Evolutionary conservation across 2,888 invertebrate genomes (phyloP).

Genomic region (Perizoma affinitatum): DNA sequence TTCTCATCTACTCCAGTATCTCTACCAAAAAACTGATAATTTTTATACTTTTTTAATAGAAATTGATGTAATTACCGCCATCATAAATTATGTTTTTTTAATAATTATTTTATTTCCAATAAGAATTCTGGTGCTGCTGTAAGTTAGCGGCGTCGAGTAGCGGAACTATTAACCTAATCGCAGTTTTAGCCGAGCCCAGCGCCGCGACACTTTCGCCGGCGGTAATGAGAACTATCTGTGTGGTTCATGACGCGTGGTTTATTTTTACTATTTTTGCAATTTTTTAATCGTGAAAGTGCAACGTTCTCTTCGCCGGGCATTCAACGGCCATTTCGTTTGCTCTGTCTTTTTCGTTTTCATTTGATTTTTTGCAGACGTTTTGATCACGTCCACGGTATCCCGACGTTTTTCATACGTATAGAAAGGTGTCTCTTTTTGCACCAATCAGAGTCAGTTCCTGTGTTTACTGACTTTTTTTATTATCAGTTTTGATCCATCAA

Average conservation of each 20-base stretch:
- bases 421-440: slow-evolving; percentile 2
- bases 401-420: slow-evolving; percentile 14
- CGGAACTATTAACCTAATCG: slow-evolving; percentile 62
- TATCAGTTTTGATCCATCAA: no score
- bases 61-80: no score
- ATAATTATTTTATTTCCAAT: slow-evolving; percentile 33
- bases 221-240: slow-evolving; percentile 61
- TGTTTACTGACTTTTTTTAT: neutral
- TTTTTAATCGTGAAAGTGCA: slow-evolving; percentile 81
- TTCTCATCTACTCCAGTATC: neutral
- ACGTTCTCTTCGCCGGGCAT: slow-evolving; percentile 77
- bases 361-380: slow-evolving; percentile 74
- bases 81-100: no score
- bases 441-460: neutral
- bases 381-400: slow-evolving; percentile 64
- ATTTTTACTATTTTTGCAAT: slow-evolving; percentile 68
- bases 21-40: no score
- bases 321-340: slow-evolving; percentile 74
- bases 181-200: slow-evolving; percentile 50
- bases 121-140: slow-evolving; percentile 60
- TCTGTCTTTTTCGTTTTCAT: slow-evolving; percentile 75
- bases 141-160: slow-evolving; percentile 68
- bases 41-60: no score
- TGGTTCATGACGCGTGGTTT: slow-evolving; percentile 72
- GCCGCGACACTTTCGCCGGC: slow-evolving; percentile 52